Evolutionary conservation across 1,140 invertebrate species (phyloP), one percentile per base, ranked within the genome.

Genomic region (Drosophila yakuba): DNA sequence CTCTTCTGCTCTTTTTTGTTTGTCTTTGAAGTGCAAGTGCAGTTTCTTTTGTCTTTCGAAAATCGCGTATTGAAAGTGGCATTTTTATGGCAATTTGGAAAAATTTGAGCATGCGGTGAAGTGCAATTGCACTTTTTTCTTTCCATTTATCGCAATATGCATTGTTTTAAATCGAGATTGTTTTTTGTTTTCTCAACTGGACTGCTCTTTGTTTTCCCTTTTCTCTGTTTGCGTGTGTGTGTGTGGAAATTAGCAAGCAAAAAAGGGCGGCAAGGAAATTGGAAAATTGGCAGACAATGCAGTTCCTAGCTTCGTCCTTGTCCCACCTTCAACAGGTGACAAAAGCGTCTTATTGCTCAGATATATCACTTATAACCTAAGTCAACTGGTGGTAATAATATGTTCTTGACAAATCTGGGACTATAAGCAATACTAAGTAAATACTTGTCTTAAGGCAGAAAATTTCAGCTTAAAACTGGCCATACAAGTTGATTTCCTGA

Each of bases 91-190:
- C 52, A 54, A 41, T 63, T 62, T 63, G 56, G 43, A 38, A 58
- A 52, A 77, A 88, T 89, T 73, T 54, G 67, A 89, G 84, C 84
- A 88, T 88, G 77, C 84, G 80, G 84, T 88, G 68, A 59, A 88
- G 84, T 88, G 84, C 76, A 59, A 88, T 80, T 88, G 84, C 76
- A 68, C 59, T 58, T 60, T 41, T 45, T 23, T 48, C 36, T 43
- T 41, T 48, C 50, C 55, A 61, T 74, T 88, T 76, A 88, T 82
- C 88, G 83, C 79, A 88, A 58, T 79, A 62, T 41, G 32, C 47
- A 79, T 86, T 86, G 74, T 78, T 69, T 71, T 51, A 25, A 25
- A 36, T 38, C 7, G 58, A 43, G 55, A 61, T 63, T 62, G 44
- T 23, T 66, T 23, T 23, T 15, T 51, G n/a, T 35, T 52, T 47